Evolutionary conservation across 1,140 invertebrate species (phyloP).

Genomic region (Drosophila asahinai): DNA sequence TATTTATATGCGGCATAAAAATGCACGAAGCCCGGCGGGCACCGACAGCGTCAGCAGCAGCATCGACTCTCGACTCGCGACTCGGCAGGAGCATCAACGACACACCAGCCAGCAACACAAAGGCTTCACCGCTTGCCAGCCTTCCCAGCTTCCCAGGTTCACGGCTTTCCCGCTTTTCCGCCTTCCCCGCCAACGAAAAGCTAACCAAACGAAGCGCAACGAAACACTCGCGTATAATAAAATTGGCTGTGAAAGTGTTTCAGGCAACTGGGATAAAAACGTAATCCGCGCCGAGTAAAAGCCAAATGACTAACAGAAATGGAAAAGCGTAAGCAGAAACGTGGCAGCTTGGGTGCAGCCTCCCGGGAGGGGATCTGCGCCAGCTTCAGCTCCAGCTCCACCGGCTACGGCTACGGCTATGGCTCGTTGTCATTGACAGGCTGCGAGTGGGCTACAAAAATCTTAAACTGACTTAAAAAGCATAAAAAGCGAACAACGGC

Average conservation of each 20-base stretch:
- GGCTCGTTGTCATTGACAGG: conserved; percentile 64
- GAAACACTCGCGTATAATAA: conserved; percentile 76
- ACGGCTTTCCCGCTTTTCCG: background rate
- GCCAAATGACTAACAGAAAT: conserved; percentile 78
- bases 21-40: conserved; percentile 62
- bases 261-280: conserved; percentile 78
- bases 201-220: conserved; percentile 48
- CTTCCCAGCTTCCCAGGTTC: background rate
- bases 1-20: conserved; percentile 84
- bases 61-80: conserved; percentile 4
- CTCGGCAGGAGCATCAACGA: conserved; percentile 9
- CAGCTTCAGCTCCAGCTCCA: background rate
- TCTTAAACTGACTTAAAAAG: conserved; percentile 82
- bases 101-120: conserved; percentile 36
- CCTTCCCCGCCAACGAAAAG: conserved; percentile 18
- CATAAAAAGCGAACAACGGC: conserved; percentile 63
- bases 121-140: conserved; percentile 18
- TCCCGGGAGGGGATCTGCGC: conserved; percentile 9
- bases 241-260: conserved; percentile 83
- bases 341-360: conserved; percentile 2
- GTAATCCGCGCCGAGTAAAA: conserved; percentile 77
- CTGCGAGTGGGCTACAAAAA: conserved; percentile 70
- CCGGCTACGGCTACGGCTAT: too few species aligned
- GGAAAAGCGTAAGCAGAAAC: conserved; percentile 43
- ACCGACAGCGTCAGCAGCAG: conserved; percentile 32